Evolutionary conservation across 2,797 vertebrate genomes (phyloP).

Genomic region (Silurus lanzhouensis): DNA sequence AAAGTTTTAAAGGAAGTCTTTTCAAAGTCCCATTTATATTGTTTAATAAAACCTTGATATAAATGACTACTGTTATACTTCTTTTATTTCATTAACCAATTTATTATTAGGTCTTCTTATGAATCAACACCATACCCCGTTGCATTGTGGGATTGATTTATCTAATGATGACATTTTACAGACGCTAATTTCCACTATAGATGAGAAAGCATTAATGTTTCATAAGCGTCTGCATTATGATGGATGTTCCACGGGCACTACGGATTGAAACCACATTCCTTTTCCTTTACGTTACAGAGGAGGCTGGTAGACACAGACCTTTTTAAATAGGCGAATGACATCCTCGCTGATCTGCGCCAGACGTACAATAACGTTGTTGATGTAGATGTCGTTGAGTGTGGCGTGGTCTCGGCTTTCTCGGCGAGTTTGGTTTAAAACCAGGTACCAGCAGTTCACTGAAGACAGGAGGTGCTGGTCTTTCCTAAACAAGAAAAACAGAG

Average conservation of each 20-base stretch:
- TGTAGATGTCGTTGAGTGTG: slow-evolving; percentile 96
- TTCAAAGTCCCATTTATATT: not conserved
- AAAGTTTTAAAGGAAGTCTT: not conserved
- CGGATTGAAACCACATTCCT: not conserved
- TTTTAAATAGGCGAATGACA: slow-evolving; percentile 97
- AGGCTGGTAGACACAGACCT: slow-evolving; percentile 72
- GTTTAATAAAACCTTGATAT: not conserved
- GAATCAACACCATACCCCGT: not conserved
- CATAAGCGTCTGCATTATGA: not conserved
- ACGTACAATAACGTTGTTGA: slow-evolving; percentile 94
- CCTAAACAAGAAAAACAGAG: slow-evolving; percentile 67
- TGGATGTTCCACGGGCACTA: not conserved
- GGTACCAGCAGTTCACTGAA: slow-evolving; percentile 97
- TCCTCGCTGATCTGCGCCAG: slow-evolving; percentile 96
- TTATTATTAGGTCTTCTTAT: not conserved
- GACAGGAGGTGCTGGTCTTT: slow-evolving; percentile 97
- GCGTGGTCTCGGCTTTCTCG: slow-evolving; percentile 95
- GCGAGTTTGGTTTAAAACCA: slow-evolving; percentile 94
- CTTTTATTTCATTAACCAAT: not conserved
- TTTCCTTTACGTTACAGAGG: not conserved
- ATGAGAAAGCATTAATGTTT: not conserved
- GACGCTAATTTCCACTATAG: not conserved
- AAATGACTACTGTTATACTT: not conserved
- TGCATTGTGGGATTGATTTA: not conserved
- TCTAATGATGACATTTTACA: not conserved